A percentile compares a stretch with the other conserved stretches of the same genome.
These are phyloP conservation scores for Tanypteryx hageni DNA, from an alignment of 2,888 invertebrate species.

Conservation along the genomic window DNA sequence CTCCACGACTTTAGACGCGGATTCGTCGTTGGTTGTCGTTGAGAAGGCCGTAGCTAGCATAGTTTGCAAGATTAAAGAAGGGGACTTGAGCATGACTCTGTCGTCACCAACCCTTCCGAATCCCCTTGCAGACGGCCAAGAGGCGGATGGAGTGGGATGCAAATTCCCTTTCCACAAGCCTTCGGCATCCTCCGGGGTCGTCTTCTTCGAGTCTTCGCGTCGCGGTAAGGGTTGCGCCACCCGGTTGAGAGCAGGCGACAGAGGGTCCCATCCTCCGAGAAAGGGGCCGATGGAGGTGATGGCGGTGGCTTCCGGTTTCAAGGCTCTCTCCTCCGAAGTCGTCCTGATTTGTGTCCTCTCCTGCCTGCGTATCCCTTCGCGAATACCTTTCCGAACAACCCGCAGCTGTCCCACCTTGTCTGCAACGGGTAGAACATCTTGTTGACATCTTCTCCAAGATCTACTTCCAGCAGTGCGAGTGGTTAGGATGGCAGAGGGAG, in stretches of 20 bases:
- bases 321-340: slow-evolving; percentile 25
- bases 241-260: neutral
- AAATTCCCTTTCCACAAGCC: slow-evolving; percentile 39
- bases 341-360: slow-evolving; percentile 44
- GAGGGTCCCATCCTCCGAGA: neutral
- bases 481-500: slow-evolving; percentile 49
- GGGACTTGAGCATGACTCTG: slow-evolving; percentile 58
- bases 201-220: neutral
- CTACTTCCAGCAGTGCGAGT: slow-evolving; percentile 57
- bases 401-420: slow-evolving; percentile 61
- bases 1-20: neutral
- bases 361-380: slow-evolving; percentile 45
- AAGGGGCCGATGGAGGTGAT: slow-evolving; percentile 18
- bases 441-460: slow-evolving; percentile 63
- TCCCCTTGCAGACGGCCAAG: slow-evolving; percentile 53
- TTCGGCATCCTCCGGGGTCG: slow-evolving; percentile 10
- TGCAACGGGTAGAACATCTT: slow-evolving; percentile 64
- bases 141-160: slow-evolving; percentile 42
- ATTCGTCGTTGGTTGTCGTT: neutral
- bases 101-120: slow-evolving; percentile 40
- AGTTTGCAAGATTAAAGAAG: slow-evolving; percentile 63
- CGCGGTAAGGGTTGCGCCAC: neutral
- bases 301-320: slow-evolving; percentile 17
- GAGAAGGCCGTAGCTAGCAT: slow-evolving; percentile 33
- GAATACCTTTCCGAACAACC: slow-evolving; percentile 58